Base-by-base conservation (phyloP, 2,888 invertebrate species). In the Eupithecia subfuscata region DNA sequence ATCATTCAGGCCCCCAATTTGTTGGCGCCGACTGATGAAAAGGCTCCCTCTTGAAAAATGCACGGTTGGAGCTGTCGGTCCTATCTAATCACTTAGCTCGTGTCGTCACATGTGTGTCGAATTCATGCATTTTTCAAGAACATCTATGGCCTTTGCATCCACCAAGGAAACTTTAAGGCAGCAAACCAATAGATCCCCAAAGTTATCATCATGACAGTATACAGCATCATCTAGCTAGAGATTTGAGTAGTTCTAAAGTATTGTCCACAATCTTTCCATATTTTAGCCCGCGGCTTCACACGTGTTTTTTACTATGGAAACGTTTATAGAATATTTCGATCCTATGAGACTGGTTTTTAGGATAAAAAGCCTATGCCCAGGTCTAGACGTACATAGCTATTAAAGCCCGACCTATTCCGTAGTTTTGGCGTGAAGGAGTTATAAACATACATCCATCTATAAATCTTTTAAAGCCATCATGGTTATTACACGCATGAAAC, bases 1-100 rank as follows among this genome's bases (percentile, higher is more conserved):
- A 89, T 89, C 88, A 89, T 88, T 87, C 88, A 87, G 84, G 83
- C 83, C 86, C 88, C 86, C 87, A 88, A 88, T 88, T 89, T 87
- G 88, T 86, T 86, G 84, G 83, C 83, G 83, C 82, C 80, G 85
- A 83, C 86, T 88, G 88, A 88, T 89, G 88, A 88, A 89, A 88
- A 84, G 87, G 83, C 83, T 78, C 82, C 82, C 79, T 82, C 84
- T 84, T 86, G 85, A 86, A 64, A 25, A 68, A 40, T 68, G 22
- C 68, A 68, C 25, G 68, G 68, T 68, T 25, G 68, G 68, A 43
- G 43, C 68, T 68, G 40, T 43, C 67, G 40, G 43, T 43, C 67
- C 67, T 7, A 67, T 43, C 18, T 14, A 67, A 56, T 22, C 56
- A 56, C 56, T 56, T 56, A 25, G 60, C 25, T 12, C 25, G 11